Conservation (phyloP, 2,113 vertebrate species). For the Grallaria varia region DNA sequence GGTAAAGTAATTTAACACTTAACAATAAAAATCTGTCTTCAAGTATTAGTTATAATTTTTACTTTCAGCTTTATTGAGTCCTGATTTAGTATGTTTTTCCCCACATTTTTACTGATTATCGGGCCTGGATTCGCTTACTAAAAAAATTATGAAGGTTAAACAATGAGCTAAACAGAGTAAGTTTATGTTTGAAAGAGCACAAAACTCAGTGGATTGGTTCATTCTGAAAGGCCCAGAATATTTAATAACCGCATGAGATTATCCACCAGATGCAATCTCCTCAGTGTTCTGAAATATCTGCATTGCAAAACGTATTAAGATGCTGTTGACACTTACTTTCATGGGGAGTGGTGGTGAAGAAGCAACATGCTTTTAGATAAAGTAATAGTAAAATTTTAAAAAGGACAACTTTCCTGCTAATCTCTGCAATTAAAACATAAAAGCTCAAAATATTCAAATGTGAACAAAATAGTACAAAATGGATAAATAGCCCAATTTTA, state of each 20-base stretch:
- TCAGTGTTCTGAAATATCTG: not conserved
- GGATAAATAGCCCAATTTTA: not conserved
- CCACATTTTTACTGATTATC: not conserved
- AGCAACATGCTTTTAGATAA: not conserved
- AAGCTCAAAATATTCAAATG: not conserved
- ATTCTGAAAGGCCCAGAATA: not conserved
- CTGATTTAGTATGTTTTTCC: not conserved
- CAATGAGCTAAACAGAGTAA: not conserved
- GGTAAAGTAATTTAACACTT: not conserved
- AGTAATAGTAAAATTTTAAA: not conserved
- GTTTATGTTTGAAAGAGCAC: not conserved
- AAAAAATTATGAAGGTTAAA: not conserved
- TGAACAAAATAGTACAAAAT: not conserved
- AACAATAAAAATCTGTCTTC: not conserved
- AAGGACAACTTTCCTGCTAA: not conserved
- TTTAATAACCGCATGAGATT: not conserved
- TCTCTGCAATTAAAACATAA: not conserved
- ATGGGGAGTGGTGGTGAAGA: accelerated
- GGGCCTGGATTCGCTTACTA: not conserved
- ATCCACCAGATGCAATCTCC: not conserved
- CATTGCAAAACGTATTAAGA: not conserved
- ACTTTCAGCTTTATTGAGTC: not conserved
- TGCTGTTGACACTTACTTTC: not conserved
- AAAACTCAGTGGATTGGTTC: not conserved
- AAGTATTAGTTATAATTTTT: not conserved